Base-by-base conservation (phyloP, 53 echinoderm and acorn worm species). In the Hippasteria phrygiana region DNA sequence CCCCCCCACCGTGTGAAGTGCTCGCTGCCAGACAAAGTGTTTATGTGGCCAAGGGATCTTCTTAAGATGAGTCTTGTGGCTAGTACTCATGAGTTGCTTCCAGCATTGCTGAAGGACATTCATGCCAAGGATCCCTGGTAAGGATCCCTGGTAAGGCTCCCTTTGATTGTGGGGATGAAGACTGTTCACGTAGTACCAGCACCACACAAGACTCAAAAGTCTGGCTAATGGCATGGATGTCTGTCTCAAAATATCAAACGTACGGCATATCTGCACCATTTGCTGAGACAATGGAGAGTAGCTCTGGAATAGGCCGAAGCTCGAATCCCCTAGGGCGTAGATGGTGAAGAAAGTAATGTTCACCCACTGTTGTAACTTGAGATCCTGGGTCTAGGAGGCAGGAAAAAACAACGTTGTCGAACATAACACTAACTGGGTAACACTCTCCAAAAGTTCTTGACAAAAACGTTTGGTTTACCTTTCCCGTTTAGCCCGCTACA, bases 301-400 rank as follows among this genome's bases (percentile, higher is more conserved):
- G 72, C 4, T 26, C 38, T 2, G 74, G 88, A 36, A 88, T 46
- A 20, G 26, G 16, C 37, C 77, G 38, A 18, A 77, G 28, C 78
- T 88, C 28, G 29, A 88, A 88, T 31, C 88, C 88, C 24, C 9
- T 7, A 4, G 88, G 78, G 4, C 6, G 32, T 43, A 88, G 42
- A 27, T 29, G 10, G n/a, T 26, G 22, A 32, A 12, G 18, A 36
- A 88, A 88, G 38, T 53, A 88, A 17, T 29, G 16, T 48, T 88
- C 77, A 20, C 88, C 77, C 18, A 76, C 77, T 62, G 88, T 77
- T 24, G 88, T 88, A 9, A 90, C 91, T 39, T 90, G 91, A 1
- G 91, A 90, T 12, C 91, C 91, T 1, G 86, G 42, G 43, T 90
- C 91, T 4, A 90, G 59, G 0, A 90, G 67, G 41, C 88, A 56